Base-by-base conservation (phyloP, 2,113 vertebrate species). In the Hippotragus niger region DNA sequence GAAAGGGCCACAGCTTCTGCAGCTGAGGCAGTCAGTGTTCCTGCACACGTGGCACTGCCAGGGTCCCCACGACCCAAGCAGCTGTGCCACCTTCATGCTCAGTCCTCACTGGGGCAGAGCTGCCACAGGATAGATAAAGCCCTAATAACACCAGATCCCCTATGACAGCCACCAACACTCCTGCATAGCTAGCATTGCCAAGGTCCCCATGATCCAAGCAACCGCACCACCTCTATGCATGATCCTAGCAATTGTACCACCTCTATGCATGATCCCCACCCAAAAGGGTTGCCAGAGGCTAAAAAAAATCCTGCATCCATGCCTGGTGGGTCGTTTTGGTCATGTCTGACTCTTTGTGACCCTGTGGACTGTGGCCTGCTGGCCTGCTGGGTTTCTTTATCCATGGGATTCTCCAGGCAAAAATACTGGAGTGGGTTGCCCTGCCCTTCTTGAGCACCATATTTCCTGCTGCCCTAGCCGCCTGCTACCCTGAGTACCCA, bases 161-260 rank as follows among this genome's bases (percentile, higher is more conserved):
- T 67, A 9, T 67, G 62, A 67, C 3, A n/a, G 62, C 33, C 62
- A n/a, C 62, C 62, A 67, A 17, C 62, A 10, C 62, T n/a, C 62
- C 33, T n/a, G 62, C 33, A 67, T 2, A 67, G 62, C 62, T 0
- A 0, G 62, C 62, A n/a, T n/a, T n/a, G 33, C 16, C 8, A 67
- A 16, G 33, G 62, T n/a, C 33, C 17, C 62, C 33, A n/a, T n/a
- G 16, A 67, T n/a, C 62, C 33, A n/a, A 62, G 29, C 29, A 33
- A 62, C 14, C 0, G 6, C 6, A 15, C 29, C 60, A 33, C 3
- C 14, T 16, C 29, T 33, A 16, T 62, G 60, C 29, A 33, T 62
- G 29, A 62, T 7, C 6, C 31, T 6, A 62, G 29, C 29, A 33
- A 62, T 6, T 0, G 3, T 2, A 15, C 29, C 60, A 33, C 6